Base-by-base conservation (phyloP, 2,888 invertebrate species). In the Caenorhabditis zanzibari region DNA sequence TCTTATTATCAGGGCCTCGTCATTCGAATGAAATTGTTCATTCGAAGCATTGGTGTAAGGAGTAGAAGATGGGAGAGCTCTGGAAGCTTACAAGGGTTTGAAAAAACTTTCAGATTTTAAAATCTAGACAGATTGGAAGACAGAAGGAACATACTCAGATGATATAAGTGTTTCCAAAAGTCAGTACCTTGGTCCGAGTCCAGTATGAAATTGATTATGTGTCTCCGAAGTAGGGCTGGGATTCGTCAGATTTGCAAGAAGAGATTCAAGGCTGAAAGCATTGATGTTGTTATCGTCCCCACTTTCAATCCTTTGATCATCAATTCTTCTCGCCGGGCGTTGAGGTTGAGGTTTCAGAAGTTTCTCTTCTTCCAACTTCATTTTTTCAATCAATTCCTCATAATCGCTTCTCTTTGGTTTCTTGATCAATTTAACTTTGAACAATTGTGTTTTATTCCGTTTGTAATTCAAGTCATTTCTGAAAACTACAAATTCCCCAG, bases 241-340 rank as follows among this genome's bases (percentile, higher is more conserved):
- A 4, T 19, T 47, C 4, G 9, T 6, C 19, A 19, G 19, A 14
- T 47, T 47, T 19, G n/a, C 19, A 47, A 19, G 19, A n/a, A 12
- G 2, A 19, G 19, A 2, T 19, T 6, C 47, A 19, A 47, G 19
- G 14, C 47, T 47, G 47, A 47, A 49, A 49, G 12, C 49, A 49
- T 19, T 49, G 32, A 32, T 32, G 7, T 7, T 4, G 4, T 6
- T 7, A 4, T 32, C 7, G 32, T 32, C 32, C 32, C 38, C 32
- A 32, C 7, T 22, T 6, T 32, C 32, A 32, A 4, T 9, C 7
- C 24, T 24, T 4, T 24, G 9, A 16, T 2, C 26, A 28, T 63
- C 63, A 6, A 63, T n/a, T 16, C 44, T 26, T 63, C 63, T 63
- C 10, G 63, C 41, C n/a, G 63, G 38, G 38, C 38, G 38, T 12